phyloP scores from a whole-genome alignment of 2,797 vertebrate species.

The Cyclura pinguis region DNA sequence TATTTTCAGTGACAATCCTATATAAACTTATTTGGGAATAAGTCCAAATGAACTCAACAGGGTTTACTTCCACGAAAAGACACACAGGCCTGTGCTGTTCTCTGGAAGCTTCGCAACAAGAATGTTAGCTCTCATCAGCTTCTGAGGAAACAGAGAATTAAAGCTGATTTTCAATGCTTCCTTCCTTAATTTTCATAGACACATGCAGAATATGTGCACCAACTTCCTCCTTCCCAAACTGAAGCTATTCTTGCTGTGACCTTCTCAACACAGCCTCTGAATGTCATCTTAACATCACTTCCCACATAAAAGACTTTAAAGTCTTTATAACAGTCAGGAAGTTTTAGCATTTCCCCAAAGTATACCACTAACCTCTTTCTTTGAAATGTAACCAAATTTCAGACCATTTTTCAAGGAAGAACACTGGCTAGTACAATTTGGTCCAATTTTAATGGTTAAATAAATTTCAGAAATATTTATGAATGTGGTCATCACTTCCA shows the following conservation, averaged over 20 bases:
- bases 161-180: background rate
- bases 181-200: no score
- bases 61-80: background rate
- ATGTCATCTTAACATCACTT: background rate
- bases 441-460: background rate
- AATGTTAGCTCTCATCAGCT: background rate
- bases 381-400: background rate
- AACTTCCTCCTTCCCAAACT: background rate
- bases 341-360: background rate
- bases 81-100: background rate
- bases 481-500: rapidly evolving
- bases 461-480: background rate
- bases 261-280: background rate
- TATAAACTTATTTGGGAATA: background rate
- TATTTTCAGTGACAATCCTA: background rate
- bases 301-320: background rate
- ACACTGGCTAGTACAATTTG: background rate
- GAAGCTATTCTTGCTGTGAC: background rate
- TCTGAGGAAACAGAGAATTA: background rate
- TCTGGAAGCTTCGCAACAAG: background rate
- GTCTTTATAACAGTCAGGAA: background rate
- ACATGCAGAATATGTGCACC: background rate
- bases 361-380: background rate
- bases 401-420: background rate
- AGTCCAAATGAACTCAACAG: background rate